Conservation (phyloP, 1,140 invertebrate species). For the Microplitis demolitor region DNA sequence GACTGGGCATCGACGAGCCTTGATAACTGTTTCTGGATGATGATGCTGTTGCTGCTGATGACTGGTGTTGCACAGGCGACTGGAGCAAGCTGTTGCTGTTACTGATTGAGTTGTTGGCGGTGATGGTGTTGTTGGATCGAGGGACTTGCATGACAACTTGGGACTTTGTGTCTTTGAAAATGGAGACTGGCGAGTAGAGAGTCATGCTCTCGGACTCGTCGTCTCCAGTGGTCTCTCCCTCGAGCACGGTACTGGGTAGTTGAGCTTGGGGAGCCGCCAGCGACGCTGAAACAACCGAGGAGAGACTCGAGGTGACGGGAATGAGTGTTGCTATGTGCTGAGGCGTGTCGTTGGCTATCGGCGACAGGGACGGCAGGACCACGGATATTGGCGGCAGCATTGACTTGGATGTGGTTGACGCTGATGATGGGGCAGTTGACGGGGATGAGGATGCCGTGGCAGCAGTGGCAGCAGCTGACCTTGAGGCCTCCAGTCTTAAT, state of each 20-base stretch:
- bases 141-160: slow-evolving; percentile 46
- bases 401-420: slow-evolving; percentile 26
- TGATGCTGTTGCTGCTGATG: too few relatives aligned
- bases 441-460: not conserved
- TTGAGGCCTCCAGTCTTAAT: slow-evolving; percentile 40
- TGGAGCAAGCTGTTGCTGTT: slow-evolving; percentile 28
- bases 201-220: slow-evolving; percentile 39
- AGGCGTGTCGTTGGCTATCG: slow-evolving; percentile 37
- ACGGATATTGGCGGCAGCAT: slow-evolving; percentile 50
- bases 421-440: not conserved
- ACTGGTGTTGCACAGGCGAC: slow-evolving; percentile 23
- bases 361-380: slow-evolving; percentile 52
- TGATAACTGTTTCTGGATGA: slow-evolving; percentile 34
- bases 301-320: slow-evolving; percentile 20
- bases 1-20: slow-evolving; percentile 40
- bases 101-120: too few relatives aligned
- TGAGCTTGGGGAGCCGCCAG: slow-evolving; percentile 32
- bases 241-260: slow-evolving; percentile 33
- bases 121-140: slow-evolving; percentile 37
- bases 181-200: slow-evolving; percentile 43
- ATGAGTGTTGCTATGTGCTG: slow-evolving; percentile 37
- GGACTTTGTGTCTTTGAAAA: slow-evolving; percentile 47
- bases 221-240: slow-evolving; percentile 44
- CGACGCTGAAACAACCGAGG: slow-evolving; percentile 32
- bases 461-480: not conserved